Evolutionary conservation across 1,140 invertebrate species (phyloP).

Genomic region (Limonius californicus): DNA sequence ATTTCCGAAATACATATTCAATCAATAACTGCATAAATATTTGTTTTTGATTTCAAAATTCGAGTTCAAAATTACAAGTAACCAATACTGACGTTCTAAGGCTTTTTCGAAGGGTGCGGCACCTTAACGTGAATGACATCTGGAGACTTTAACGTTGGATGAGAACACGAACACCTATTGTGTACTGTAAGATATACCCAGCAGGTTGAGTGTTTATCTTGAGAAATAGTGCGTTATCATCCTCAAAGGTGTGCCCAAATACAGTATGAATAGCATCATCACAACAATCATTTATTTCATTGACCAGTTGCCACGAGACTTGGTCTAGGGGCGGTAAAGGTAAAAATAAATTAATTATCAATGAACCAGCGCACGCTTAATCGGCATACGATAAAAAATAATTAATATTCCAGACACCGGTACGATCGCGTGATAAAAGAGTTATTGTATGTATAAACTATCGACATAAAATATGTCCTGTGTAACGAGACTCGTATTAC

Average conservation of each 20-base stretch:
- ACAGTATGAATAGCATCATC: conserved; percentile 27
- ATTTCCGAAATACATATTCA: no score
- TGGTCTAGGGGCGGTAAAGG: no score
- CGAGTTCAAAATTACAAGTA: no score
- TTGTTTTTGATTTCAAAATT: no score
- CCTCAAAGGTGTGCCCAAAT: conserved; percentile 21
- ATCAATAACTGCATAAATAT: no score
- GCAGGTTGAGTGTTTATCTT: conserved; percentile 23
- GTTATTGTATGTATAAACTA: conserved; percentile 28
- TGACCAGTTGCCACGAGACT: background rate
- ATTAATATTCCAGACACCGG: conserved; percentile 22
- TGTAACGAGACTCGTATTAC: conserved; percentile 31
- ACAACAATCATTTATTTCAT: conserved; percentile 19
- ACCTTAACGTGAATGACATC: conserved; percentile 1
- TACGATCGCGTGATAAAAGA: conserved; percentile 35
- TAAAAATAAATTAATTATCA: no score
- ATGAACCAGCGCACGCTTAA: no score
- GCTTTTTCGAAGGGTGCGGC: background rate
- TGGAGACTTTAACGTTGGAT: conserved; percentile 24
- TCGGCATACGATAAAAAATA: background rate
- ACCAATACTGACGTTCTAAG: no score
- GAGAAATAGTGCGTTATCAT: conserved; percentile 24
- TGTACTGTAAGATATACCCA: conserved; percentile 17
- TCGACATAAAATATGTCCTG: conserved; percentile 30
- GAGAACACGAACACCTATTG: conserved; percentile 20